A percentile compares a stretch with the other conserved stretches of the same genome.
Conservation (phyloP, 2,888 invertebrate genomes). For the Cataglyphis rosenhaueri region DNA sequence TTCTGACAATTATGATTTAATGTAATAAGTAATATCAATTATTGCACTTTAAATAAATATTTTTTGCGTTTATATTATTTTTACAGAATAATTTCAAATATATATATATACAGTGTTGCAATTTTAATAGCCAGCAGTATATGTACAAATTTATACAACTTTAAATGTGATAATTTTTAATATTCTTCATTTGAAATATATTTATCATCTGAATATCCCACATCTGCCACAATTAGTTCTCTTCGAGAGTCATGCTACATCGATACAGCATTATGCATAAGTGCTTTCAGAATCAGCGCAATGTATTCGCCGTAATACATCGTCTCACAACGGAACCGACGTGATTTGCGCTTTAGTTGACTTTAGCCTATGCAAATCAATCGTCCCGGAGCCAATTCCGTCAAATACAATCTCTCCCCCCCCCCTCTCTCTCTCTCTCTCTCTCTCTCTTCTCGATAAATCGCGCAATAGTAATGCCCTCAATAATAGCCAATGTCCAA, state of each 20-base stretch:
- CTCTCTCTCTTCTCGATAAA: not conserved
- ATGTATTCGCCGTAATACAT: constrained; percentile 31
- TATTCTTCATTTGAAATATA: not conserved
- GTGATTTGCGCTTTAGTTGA: constrained; percentile 31
- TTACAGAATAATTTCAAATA: not conserved
- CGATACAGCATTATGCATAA: not conserved
- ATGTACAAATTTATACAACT: not conserved
- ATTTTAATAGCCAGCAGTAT: not conserved
- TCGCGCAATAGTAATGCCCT: not conserved
- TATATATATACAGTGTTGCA: not conserved
- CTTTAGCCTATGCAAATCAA: constrained; percentile 38
- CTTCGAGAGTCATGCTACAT: constrained; percentile 23
- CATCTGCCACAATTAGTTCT: constrained; percentile 8
- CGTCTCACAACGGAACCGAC: not conserved
- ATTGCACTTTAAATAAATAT: not conserved
- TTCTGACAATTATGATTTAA: not conserved
- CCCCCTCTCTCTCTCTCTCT: not conserved
- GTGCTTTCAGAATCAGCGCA: constrained; percentile 29
- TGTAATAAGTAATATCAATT: not conserved
- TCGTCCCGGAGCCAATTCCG: constrained; percentile 11
- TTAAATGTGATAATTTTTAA: not conserved
- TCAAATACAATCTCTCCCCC: not conserved
- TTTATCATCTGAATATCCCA: not conserved
- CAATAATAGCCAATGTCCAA: not conserved
- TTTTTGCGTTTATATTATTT: not conserved